Evolutionary conservation across 2,888 invertebrate genomes (phyloP).

Genomic region (Labia minor): DNA sequence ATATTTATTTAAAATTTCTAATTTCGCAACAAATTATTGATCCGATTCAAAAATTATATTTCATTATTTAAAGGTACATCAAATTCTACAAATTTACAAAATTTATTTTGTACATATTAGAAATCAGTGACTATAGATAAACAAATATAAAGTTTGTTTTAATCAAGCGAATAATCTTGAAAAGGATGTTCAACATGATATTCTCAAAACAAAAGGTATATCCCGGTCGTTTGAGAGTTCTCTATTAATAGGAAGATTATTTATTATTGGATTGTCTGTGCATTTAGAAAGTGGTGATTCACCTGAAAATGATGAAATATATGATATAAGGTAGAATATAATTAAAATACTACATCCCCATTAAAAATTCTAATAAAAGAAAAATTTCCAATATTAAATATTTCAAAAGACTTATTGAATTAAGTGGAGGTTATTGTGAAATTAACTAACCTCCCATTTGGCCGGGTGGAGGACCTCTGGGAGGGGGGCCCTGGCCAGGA

Average conservation of each 20-base stretch:
- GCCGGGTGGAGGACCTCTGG: conserved; percentile 48
- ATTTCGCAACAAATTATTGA: neutral
- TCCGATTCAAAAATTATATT: conserved; percentile 8
- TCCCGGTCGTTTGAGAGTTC: conserved; percentile 1
- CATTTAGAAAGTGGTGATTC: conserved; percentile 6
- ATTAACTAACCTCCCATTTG: conserved; percentile 31
- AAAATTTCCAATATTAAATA: neutral
- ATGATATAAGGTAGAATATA: no score
- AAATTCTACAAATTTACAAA: conserved; percentile 1
- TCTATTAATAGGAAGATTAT: neutral
- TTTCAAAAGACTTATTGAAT: neutral
- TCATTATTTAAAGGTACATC: neutral
- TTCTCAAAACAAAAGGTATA: neutral
- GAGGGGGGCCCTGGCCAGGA: conserved; percentile 55
- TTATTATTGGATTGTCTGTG: neutral
- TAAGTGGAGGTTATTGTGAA: neutral
- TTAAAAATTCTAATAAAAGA: conserved; percentile 26
- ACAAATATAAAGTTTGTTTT: neutral
- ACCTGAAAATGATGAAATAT: neutral
- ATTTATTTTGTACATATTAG: neutral
- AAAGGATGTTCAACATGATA: neutral
- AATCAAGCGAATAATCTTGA: neutral
- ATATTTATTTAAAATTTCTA: no score
- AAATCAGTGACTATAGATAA: neutral
- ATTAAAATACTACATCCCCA: no score